Base-by-base conservation (phyloP, 2,113 vertebrate genomes). In the Scytalopus superciliaris region DNA sequence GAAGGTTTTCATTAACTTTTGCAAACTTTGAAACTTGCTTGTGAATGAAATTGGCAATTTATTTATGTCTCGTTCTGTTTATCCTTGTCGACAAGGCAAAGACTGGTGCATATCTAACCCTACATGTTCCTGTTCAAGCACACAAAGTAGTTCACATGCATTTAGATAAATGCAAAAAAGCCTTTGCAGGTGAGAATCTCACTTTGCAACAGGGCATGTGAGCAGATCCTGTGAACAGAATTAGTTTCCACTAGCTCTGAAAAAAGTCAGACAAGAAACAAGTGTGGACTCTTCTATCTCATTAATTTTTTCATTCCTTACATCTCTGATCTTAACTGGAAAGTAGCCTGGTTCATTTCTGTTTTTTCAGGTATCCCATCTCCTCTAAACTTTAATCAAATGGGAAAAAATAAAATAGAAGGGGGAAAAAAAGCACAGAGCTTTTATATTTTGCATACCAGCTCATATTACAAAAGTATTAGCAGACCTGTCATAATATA, bases 1-100 rank as follows among this genome's bases (percentile, higher is more conserved):
- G 30, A 81, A 81, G 68, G 31, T 74, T 94, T 92, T 89, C 56
- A 25, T 88, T 83, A 87, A 40, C 77, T 96, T 94, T 17, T 66
- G 27, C 40, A 68, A 55, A 68, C 59, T 92, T 70, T 84, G 56
- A 88, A 94, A 77, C 40, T 90, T 78, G 55, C 22, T 53, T 84
- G 7, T 88, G 73, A 70, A 77, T 0, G 0, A 84, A 81, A 90
- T 44, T 18, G 44, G 49, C 39, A 56, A 66, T 69, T 40, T 80
- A 35, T 72, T 3, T 56, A 7, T 67, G 19, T 75, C 60, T 87
- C 6, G 24, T 80, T 6, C 5, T 53, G n/a, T 88, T 86, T 77
- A 28, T 80, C 44, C 27, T 59, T 52, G 78, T 76, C 49, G 79
- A 17, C 16, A 52, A 80, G 47, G 49, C 21, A 59, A 79, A 89